Conservation (phyloP, 2,797 vertebrate species). For the Helarctos malayanus region DNA sequence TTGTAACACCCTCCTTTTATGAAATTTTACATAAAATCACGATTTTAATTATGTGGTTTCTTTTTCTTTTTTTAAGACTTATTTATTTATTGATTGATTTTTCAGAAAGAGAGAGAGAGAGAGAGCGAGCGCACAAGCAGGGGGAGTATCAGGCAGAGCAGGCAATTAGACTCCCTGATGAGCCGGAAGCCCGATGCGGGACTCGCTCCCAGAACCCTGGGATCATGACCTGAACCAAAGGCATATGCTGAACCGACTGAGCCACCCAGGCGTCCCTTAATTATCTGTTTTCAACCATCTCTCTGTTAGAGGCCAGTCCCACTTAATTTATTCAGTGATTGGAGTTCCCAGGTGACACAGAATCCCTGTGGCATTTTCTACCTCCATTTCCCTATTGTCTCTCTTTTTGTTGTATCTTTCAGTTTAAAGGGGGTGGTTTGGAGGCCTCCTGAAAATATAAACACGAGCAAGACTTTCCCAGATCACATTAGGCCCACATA, state of each 20-base stretch:
- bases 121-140: too few relatives aligned
- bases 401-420: background rate
- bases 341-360: background rate
- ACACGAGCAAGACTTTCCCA: background rate
- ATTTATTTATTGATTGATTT: too few relatives aligned
- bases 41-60: constrained; percentile 36
- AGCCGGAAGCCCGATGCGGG: too few relatives aligned
- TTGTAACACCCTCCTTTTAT: background rate
- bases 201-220: too few relatives aligned
- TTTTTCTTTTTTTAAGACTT: too few relatives aligned
- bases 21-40: background rate
- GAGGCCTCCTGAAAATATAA: background rate
- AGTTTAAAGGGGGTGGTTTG: background rate
- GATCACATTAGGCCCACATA: background rate
- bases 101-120: too few relatives aligned
- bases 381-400: background rate
- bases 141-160: too few relatives aligned
- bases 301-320: background rate
- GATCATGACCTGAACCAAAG: too few relatives aligned
- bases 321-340: background rate
- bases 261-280: background rate
- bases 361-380: background rate
- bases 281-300: background rate
- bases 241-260: too few relatives aligned
- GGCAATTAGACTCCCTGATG: too few relatives aligned